A percentile compares a stretch with the other conserved stretches of the same genome.
These are phyloP conservation scores for Anarhynchus alexandrinus DNA, from an alignment of 2,113 vertebrate genomes.

Conservation along the genomic window DNA sequence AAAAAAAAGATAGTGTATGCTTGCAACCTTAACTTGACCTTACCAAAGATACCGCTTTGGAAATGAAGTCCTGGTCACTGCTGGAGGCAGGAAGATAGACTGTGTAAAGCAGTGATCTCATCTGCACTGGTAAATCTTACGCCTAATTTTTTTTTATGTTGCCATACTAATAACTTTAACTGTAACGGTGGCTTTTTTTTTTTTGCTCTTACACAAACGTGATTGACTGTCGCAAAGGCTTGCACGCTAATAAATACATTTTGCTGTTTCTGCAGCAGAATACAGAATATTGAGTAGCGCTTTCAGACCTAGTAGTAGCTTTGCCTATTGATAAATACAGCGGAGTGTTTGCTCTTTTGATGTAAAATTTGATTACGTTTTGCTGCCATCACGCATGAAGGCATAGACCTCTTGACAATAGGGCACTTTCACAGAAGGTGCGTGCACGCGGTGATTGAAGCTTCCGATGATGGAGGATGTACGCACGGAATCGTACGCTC, in stretches of 20 bases:
- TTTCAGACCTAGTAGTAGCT: neutral
- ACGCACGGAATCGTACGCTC: accelerated
- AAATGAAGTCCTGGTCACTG: neutral
- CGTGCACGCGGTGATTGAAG: accelerated
- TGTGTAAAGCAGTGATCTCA: conserved; percentile 40
- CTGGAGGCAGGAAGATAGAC: conserved; percentile 23
- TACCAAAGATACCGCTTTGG: neutral
- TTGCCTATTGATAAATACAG: neutral
- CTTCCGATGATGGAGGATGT: neutral
- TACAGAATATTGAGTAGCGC: neutral
- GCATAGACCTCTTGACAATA: neutral
- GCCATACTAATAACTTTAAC: neutral
- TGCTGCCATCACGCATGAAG: neutral
- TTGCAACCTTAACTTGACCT: conserved; percentile 30
- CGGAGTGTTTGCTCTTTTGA: neutral
- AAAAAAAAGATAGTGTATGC: neutral
- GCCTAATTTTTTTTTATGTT: neutral
- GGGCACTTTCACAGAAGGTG: neutral
- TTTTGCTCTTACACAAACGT: neutral
- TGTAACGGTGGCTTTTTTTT: neutral
- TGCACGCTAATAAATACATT: neutral
- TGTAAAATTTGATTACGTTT: neutral
- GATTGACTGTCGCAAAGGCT: neutral
- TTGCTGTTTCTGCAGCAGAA: neutral
- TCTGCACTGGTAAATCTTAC: conserved; percentile 38